Evolutionary conservation across 2,888 invertebrate genomes (phyloP).

Genomic region (Epistrophe eligans): DNA sequence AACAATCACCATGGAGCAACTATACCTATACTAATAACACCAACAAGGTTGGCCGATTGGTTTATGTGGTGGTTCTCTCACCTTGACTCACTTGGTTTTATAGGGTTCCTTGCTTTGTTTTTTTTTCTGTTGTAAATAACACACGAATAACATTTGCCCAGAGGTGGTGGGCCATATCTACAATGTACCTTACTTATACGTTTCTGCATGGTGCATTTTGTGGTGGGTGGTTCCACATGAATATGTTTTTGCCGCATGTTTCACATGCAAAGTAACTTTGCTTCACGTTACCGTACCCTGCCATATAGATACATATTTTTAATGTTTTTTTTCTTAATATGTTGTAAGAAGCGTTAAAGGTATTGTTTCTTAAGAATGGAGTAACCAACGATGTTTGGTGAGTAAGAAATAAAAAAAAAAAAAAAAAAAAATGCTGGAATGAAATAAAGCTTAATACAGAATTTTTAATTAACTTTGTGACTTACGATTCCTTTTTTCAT

Average conservation of each 20-base stretch:
- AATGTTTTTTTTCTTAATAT: neutral
- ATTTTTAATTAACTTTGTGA: conserved; percentile 7
- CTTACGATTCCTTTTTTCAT: conserved; percentile 43
- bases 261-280: conserved; percentile 64
- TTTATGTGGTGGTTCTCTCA: conserved; percentile 64
- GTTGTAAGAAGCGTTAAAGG: conserved; percentile 20
- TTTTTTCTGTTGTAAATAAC: no score
- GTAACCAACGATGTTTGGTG: conserved; percentile 3
- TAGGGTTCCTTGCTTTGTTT: conserved; percentile 45
- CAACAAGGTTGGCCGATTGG: conserved; percentile 56
- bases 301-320: conserved; percentile 24
- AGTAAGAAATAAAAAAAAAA: neutral
- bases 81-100: conserved; percentile 70
- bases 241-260: conserved; percentile 66
- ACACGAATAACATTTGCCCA: conserved; percentile 49
- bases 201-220: conserved; percentile 16
- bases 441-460: conserved; percentile 29
- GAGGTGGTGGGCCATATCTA: conserved; percentile 68
- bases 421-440: conserved; percentile 17
- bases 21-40: conserved; percentile 1
- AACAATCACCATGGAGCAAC: conserved; percentile 71
- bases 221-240: conserved; percentile 70
- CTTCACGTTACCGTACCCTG: neutral
- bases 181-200: neutral
- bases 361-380: conserved; percentile 20